Percentiles rank a stretch among this genome's conserved stretches.
These are phyloP conservation scores for Melitaea athalia DNA, from an alignment of 2,888 invertebrate genomes.

Conservation along the genomic window DNA sequence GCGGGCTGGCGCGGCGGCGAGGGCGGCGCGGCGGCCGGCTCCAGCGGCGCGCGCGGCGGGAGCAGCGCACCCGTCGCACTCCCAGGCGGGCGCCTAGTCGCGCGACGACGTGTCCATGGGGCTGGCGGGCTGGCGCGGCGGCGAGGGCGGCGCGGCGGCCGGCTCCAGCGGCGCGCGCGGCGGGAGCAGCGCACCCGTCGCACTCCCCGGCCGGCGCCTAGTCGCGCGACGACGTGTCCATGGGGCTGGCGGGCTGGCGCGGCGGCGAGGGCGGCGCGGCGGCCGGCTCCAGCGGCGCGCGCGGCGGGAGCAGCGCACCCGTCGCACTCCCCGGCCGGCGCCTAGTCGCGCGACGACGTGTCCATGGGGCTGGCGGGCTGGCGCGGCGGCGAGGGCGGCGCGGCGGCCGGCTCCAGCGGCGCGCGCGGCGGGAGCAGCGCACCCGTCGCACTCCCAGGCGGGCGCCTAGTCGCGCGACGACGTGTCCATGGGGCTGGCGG, in stretches of 20 bases:
- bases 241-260: conserved; percentile 86
- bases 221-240: conserved; percentile 87
- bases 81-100: conserved; percentile 84
- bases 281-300: conserved; percentile 43
- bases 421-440: conserved; percentile 41
- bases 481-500: conserved; percentile 89
- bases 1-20: conserved; percentile 77
- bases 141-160: conserved; percentile 38
- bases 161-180: conserved; percentile 44
- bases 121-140: conserved; percentile 83
- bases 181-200: conserved; percentile 50
- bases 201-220: conserved; percentile 89
- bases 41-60: conserved; percentile 43
- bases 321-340: conserved; percentile 87
- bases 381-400: conserved; percentile 39
- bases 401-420: conserved; percentile 40
- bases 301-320: conserved; percentile 41
- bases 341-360: conserved; percentile 86
- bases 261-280: conserved; percentile 38
- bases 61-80: conserved; percentile 69
- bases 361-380: conserved; percentile 90
- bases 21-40: conserved; percentile 39
- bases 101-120: conserved; percentile 88
- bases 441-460: no score
- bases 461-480: conserved; percentile 82